Evolutionary conservation across 2,797 vertebrate species (phyloP).

Genomic region (Neosilurus hyrtlii): DNA sequence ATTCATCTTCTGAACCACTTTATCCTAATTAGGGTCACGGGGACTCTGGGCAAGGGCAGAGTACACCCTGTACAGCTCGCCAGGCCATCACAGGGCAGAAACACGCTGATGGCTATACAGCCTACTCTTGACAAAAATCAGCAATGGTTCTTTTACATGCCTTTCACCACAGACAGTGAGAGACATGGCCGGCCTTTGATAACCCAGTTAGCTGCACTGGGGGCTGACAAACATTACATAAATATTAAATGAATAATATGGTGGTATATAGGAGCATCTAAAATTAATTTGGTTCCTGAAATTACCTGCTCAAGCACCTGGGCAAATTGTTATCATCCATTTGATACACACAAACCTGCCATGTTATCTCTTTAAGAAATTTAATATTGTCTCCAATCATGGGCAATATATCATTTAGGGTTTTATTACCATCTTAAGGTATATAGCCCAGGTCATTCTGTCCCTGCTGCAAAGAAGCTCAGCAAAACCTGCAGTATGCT

Average conservation of each 20-base stretch:
- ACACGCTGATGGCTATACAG: too few relatives aligned
- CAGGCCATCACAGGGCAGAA: too few relatives aligned
- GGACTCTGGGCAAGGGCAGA: too few relatives aligned
- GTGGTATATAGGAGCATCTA: neutral
- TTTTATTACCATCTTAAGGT: neutral
- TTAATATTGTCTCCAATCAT: neutral
- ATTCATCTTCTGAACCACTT: too few relatives aligned
- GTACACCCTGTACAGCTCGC: too few relatives aligned
- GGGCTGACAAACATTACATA: too few relatives aligned
- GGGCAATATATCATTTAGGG: neutral
- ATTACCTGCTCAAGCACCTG: neutral
- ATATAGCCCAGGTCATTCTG: slow-evolving; percentile 1
- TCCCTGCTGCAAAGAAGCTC: neutral
- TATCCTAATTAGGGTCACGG: too few relatives aligned
- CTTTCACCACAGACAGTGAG: too few relatives aligned
- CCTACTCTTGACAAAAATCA: too few relatives aligned
- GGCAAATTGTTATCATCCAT: neutral
- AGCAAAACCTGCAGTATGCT: neutral
- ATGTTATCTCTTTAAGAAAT: neutral
- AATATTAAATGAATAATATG: neutral
- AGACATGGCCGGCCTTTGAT: too few relatives aligned
- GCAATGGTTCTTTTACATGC: too few relatives aligned
- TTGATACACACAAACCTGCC: neutral
- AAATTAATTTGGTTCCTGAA: neutral
- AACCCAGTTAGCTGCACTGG: too few relatives aligned